Percentiles rank a stretch among this genome's conserved stretches.
Conservation (phyloP, 2,113 vertebrate species). For the Pterocles orientalis region DNA sequence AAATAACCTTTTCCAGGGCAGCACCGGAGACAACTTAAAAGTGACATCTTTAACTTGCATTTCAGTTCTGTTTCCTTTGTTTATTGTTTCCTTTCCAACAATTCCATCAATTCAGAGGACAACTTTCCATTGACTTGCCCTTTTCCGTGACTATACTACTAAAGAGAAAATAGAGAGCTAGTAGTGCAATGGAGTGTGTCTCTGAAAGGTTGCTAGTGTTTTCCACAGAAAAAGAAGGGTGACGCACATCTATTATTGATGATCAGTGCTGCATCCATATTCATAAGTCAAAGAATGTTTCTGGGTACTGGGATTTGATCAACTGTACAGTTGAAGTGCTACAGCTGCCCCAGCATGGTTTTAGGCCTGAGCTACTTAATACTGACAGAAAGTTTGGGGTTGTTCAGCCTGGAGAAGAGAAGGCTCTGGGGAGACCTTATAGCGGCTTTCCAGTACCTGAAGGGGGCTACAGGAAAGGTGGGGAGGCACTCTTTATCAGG, state of each 20-base stretch:
- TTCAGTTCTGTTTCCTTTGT: constrained; percentile 2
- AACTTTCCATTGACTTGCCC: background rate
- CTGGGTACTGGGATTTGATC: background rate
- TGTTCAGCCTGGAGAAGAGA: too few relatives aligned
- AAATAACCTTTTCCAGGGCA: background rate
- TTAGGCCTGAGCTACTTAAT: background rate
- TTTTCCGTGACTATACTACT: background rate
- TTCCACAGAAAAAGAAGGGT: background rate
- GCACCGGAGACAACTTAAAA: background rate
- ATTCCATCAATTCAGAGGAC: background rate
- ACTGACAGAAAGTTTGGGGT: background rate
- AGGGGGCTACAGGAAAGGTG: too few relatives aligned
- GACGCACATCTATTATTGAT: background rate
- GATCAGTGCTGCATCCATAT: background rate
- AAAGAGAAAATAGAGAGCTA: background rate
- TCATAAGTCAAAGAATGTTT: background rate
- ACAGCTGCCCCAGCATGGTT: background rate
- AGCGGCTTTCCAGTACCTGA: too few relatives aligned
- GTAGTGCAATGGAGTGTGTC: accelerated
- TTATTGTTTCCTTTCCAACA: background rate
- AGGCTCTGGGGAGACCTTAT: too few relatives aligned
- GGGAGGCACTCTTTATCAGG: too few relatives aligned
- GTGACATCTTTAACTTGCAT: background rate
- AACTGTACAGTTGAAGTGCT: background rate
- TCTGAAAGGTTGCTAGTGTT: background rate